Percentiles rank a stretch among this genome's conserved stretches.
phyloP scores from a whole-genome alignment of 2,797 vertebrate genomes.

The Philypnodon macrostomus region DNA sequence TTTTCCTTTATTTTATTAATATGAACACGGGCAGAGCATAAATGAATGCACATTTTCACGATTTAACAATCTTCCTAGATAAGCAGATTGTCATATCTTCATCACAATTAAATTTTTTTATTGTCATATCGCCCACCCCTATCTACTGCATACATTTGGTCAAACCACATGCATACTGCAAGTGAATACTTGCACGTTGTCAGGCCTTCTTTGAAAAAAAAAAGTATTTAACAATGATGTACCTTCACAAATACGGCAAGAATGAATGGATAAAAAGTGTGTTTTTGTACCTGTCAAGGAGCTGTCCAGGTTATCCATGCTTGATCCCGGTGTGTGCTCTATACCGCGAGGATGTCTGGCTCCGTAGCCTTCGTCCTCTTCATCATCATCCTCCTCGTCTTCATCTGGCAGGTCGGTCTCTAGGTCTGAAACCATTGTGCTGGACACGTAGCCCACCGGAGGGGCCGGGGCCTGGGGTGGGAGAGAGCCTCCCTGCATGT shows the following conservation, averaged over 20 bases:
- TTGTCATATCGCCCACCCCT: too few species aligned
- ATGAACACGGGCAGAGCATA: too few species aligned
- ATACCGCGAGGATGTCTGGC: slow-evolving; percentile 88
- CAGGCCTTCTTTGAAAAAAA: too few species aligned
- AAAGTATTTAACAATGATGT: too few species aligned
- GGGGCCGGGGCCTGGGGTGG: slow-evolving; percentile 93
- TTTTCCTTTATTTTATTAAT: too few species aligned
- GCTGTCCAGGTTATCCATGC: slow-evolving; percentile 98
- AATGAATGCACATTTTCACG: too few species aligned
- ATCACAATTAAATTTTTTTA: too few species aligned
- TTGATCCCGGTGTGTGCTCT: slow-evolving; percentile 95
- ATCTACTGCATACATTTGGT: too few species aligned
- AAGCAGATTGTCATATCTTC: too few species aligned
- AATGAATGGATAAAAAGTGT: neutral
- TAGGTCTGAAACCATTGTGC: slow-evolving; percentile 94
- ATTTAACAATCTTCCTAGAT: too few species aligned
- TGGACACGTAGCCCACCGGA: slow-evolving; percentile 94
- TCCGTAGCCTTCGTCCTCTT: slow-evolving; percentile 93
- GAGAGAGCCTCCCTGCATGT: slow-evolving; percentile 91
- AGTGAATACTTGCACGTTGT: too few species aligned
- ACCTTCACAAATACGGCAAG: neutral
- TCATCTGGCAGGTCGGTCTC: slow-evolving; percentile 93
- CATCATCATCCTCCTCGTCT: slow-evolving; percentile 84
- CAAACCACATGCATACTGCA: too few species aligned
- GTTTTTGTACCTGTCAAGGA: slow-evolving; percentile 92